Evolutionary conservation across 1,140 invertebrate species (phyloP), one percentile per base, ranked within the genome.

Genomic region (Carposina sasakii): DNA sequence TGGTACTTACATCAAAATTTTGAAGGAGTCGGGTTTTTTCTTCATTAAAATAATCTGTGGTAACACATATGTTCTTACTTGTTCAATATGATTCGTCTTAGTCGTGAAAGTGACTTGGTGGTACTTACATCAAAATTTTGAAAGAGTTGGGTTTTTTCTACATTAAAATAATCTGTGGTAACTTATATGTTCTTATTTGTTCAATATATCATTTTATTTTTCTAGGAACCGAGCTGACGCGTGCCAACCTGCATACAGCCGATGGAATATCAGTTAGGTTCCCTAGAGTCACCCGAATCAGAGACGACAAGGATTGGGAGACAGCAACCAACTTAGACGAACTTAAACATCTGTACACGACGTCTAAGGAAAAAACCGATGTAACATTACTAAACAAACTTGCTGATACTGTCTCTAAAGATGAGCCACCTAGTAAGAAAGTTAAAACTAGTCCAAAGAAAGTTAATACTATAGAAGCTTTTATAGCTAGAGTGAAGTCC

Each of bases 251-350:
- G 13, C 96, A 98, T 67, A 97, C 95, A 3, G 95, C 95, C 2
- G 90, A 93, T 71, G 94, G 95, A 3, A 97, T 98, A 63, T 97
- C 95, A 2, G 95, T 98, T 36, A 85, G 96, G 57, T 98, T 98
- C 86, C 96, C 96, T 3, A 86, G 96, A 52, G 92, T 98, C 0
- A 94, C 94, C 1, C 89, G 90, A 56, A 91, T 96, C 46, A 87
- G 96, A 34, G 78, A 89, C 56, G 96, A 98, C 69, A 98, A 98
- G 85, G 84, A 88, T 41, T 96, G 94, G 90, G 78, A 94, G 62
- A 89, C 91, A 0, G 95, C 96, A 0, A 98, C 95, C 0, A 90
- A 88, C 71, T 77, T 97, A 22, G 82, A 90, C 28, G 90, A 96
- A 71, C 77, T 98, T 1, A 87, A 89, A 52, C 61, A 75, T 34